These are phyloP conservation scores for Monopterus albus DNA, from an alignment of 2,113 vertebrate genomes.

Conservation along the genomic window DNA sequence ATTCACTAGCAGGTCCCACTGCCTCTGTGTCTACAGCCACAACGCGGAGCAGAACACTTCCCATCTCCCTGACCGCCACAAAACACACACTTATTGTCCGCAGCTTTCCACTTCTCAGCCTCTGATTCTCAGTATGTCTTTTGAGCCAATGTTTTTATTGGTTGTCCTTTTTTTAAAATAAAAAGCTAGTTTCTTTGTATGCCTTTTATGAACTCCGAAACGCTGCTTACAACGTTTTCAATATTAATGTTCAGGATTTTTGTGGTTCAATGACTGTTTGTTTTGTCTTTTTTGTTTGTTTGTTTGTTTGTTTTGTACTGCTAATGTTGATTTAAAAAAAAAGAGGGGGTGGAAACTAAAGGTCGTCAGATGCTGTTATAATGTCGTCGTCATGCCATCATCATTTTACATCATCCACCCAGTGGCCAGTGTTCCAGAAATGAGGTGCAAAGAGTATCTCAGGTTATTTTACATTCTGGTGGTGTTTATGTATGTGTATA, in stretches of 20 bases:
- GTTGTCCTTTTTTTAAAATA: constrained; percentile 55
- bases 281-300: constrained; percentile 67
- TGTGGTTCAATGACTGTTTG: constrained; percentile 79
- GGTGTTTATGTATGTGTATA: constrained; percentile 83
- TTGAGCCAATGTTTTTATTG: constrained; percentile 43
- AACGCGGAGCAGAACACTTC: constrained; percentile 65
- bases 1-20: constrained; percentile 58
- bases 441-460: constrained; percentile 88
- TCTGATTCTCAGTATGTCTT: constrained; percentile 48
- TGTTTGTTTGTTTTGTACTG: too few relatives aligned
- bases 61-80: constrained; percentile 48
- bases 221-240: constrained; percentile 79
- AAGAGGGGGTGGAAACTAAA: constrained; percentile 62
- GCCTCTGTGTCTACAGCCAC: constrained; percentile 66
- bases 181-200: constrained; percentile 68
- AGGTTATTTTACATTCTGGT: constrained; percentile 86
- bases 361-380: constrained; percentile 76
- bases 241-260: constrained; percentile 79
- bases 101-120: constrained; percentile 48
- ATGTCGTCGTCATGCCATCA: constrained; percentile 71
- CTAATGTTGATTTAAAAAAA: constrained; percentile 71
- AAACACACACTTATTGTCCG: constrained; percentile 46
- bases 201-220: constrained; percentile 79
- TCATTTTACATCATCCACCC: constrained; percentile 70
- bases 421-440: constrained; percentile 83